Evolutionary conservation across 2,797 vertebrate genomes (phyloP).

Genomic region (Rhodeus uyekii): DNA sequence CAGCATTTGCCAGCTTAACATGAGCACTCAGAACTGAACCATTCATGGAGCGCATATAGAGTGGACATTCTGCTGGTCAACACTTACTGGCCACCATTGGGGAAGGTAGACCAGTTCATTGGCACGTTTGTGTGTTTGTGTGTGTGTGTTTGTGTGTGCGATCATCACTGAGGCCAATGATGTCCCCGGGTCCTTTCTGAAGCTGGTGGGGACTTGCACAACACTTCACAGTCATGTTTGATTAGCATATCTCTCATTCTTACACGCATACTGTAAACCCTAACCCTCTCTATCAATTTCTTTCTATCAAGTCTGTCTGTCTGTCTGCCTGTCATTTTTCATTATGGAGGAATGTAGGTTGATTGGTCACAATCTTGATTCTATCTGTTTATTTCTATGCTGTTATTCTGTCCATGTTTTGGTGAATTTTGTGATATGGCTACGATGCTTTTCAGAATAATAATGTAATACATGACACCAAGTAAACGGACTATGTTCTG

Average conservation of each 20-base stretch:
- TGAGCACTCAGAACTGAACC: background rate
- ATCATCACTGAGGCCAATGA: conserved; percentile 82
- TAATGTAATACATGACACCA: background rate
- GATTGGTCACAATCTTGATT: no score
- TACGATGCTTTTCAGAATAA: background rate
- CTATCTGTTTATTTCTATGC: background rate
- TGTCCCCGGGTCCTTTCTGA: conserved; percentile 67
- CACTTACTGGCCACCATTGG: conserved; percentile 32
- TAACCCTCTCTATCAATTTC: background rate
- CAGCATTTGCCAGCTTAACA: background rate
- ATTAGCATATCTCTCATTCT: conserved; percentile 20
- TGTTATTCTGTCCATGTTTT: background rate
- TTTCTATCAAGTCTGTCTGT: background rate
- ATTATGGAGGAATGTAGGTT: no score
- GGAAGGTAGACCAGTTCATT: background rate
- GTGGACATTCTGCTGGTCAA: conserved; percentile 41
- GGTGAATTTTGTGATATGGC: background rate
- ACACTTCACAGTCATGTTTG: conserved; percentile 8
- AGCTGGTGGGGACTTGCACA: conserved; percentile 25
- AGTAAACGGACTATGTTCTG: background rate
- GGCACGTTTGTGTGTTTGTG: conserved; percentile 72
- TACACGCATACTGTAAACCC: conserved; percentile 55
- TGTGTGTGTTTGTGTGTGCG: conserved; percentile 76
- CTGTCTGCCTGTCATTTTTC: background rate
- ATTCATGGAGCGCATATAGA: background rate